Evolutionary conservation across 2,797 vertebrate species (phyloP).

Genomic region (Odontamblyopus rebecca): DNA sequence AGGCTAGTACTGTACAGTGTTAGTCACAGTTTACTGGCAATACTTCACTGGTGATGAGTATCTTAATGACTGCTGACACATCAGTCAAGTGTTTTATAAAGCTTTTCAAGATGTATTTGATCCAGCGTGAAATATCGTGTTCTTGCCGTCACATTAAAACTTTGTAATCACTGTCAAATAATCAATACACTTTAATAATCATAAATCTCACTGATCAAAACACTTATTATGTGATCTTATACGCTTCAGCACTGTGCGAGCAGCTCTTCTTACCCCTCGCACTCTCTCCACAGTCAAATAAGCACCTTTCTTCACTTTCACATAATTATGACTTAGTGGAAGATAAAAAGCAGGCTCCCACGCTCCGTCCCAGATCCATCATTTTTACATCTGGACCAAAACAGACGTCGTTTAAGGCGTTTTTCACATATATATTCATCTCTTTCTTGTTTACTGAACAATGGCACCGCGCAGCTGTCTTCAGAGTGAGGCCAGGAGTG

Average conservation of each 20-base stretch:
- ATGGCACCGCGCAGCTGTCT: constrained; percentile 29
- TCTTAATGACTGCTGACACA: neutral
- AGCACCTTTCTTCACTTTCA: constrained; percentile 49
- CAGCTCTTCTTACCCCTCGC: constrained; percentile 41
- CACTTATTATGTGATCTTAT: neutral
- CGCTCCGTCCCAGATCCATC: constrained; percentile 18
- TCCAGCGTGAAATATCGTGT: neutral
- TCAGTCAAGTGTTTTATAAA: neutral
- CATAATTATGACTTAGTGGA: constrained; percentile 43
- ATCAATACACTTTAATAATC: constrained; percentile 1
- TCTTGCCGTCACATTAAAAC: neutral
- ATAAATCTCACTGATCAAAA: neutral
- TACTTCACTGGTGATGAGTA: neutral
- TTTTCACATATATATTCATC: constrained; percentile 9
- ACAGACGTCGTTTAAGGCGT: constrained; percentile 4
- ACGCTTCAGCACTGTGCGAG: constrained; percentile 35
- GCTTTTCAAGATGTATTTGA: neutral
- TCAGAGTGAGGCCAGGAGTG: constrained; percentile 31
- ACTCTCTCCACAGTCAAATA: constrained; percentile 52
- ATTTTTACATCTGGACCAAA: constrained; percentile 33
- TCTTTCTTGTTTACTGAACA: constrained; percentile 26
- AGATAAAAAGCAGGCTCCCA: constrained; percentile 47
- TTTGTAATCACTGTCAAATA: neutral
- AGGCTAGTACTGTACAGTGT: neutral
- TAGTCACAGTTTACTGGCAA: neutral